Evolutionary conservation across 2,113 vertebrate species (phyloP).

Genomic region (Scopus umbretta): DNA sequence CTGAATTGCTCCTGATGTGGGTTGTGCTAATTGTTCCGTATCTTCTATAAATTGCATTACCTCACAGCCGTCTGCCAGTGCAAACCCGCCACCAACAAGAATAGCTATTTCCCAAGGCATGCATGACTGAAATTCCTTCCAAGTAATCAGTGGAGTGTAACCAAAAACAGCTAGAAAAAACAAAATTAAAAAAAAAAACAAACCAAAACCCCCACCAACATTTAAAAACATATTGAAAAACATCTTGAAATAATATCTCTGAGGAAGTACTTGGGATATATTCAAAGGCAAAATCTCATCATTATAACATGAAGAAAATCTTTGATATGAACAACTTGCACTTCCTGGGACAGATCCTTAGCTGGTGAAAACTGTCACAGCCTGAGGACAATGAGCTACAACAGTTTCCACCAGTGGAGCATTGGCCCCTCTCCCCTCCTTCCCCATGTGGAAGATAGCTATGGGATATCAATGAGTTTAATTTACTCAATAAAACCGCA

Average conservation of each 20-base stretch:
- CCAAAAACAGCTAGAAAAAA: conserved; percentile 66
- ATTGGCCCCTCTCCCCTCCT: background rate
- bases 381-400: background rate
- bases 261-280: background rate
- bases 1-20: background rate
- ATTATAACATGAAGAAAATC: background rate
- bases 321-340: background rate
- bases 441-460: background rate
- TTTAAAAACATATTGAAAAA: background rate
- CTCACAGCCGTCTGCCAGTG: conserved; percentile 89
- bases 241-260: background rate
- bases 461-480: background rate
- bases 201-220: background rate
- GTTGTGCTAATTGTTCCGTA: conserved; percentile 2
- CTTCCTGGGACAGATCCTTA: background rate
- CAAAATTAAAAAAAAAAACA: background rate
- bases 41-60: conserved; percentile 65
- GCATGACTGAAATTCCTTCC: conserved; percentile 90
- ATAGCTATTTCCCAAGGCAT: conserved; percentile 94
- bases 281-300: background rate
- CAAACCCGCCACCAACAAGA: conserved; percentile 92
- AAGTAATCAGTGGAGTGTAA: conserved; percentile 82
- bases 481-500: background rate
- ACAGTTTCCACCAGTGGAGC: background rate
- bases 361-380: background rate